phyloP scores from a whole-genome alignment of 2,113 vertebrate genomes.

The Oryzias celebensis region DNA sequence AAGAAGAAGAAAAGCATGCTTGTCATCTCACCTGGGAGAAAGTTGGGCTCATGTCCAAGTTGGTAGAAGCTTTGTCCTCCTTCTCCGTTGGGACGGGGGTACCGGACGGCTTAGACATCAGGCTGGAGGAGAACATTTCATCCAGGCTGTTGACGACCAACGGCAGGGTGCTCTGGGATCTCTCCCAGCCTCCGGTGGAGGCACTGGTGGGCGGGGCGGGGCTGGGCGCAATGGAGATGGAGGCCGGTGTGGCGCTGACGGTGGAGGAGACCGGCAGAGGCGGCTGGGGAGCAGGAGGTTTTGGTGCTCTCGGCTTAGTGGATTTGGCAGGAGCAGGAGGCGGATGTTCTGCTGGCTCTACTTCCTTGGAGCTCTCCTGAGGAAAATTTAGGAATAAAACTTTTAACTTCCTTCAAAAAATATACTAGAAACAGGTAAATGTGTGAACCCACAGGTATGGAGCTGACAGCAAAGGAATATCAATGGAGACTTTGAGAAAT shows the following conservation, averaged over 20 bases:
- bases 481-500: neutral
- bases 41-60: slow-evolving; percentile 65
- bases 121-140: slow-evolving; percentile 76
- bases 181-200: slow-evolving; percentile 75
- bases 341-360: slow-evolving; percentile 47
- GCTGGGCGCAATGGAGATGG: slow-evolving; percentile 72
- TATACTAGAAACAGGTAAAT: neutral
- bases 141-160: slow-evolving; percentile 70
- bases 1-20: neutral
- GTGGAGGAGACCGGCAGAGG: slow-evolving; percentile 58
- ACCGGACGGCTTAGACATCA: slow-evolving; percentile 54
- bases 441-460: neutral
- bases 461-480: neutral
- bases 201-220: slow-evolving; percentile 58
- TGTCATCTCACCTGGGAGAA: slow-evolving; percentile 81
- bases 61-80: slow-evolving; percentile 52
- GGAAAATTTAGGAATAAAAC: neutral
- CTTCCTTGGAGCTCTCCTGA: slow-evolving; percentile 59
- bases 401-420: neutral
- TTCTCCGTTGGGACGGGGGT: slow-evolving; percentile 21
- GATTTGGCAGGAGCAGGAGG: slow-evolving; percentile 58
- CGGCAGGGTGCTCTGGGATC: slow-evolving; percentile 76
- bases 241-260: slow-evolving; percentile 52
- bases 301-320: slow-evolving; percentile 74
- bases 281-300: slow-evolving; percentile 74